Percentiles rank a stretch among this genome's conserved stretches.
Conservation (phyloP, 2,797 vertebrate species). For the Myripristis jacobus region DNA sequence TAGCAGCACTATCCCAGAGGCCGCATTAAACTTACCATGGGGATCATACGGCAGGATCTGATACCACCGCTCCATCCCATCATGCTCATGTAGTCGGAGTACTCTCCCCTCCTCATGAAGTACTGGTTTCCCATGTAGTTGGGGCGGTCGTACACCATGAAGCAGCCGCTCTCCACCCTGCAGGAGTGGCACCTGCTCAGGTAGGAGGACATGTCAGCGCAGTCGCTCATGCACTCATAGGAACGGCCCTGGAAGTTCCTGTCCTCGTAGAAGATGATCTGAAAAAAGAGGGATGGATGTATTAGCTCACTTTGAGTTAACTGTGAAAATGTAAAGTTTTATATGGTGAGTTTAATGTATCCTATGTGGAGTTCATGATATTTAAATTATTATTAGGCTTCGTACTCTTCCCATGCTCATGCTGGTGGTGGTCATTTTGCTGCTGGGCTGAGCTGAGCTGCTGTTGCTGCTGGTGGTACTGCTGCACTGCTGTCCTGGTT, state of each 20-base stretch:
- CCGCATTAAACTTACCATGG: slow-evolving; percentile 30
- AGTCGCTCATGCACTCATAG: slow-evolving; percentile 67
- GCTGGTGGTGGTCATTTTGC: slow-evolving; percentile 73
- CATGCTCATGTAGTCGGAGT: too few species aligned
- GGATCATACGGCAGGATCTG: slow-evolving; percentile 51
- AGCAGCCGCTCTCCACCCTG: too few species aligned
- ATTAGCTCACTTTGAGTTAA: neutral
- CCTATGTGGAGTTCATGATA: too few species aligned
- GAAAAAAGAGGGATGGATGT: slow-evolving; percentile 8
- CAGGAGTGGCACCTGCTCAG: too few species aligned
- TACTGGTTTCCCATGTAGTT: too few species aligned
- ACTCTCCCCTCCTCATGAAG: too few species aligned
- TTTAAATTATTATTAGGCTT: neutral
- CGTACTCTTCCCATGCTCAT: slow-evolving; percentile 79
- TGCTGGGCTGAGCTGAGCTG: slow-evolving; percentile 66
- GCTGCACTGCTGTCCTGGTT: slow-evolving; percentile 68
- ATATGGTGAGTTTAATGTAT: neutral
- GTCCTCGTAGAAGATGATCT: too few species aligned
- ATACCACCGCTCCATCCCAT: slow-evolving; percentile 44
- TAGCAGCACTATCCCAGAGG: too few species aligned
- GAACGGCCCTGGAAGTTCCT: slow-evolving; percentile 69
- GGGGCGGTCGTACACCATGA: too few species aligned
- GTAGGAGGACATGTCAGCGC: slow-evolving; percentile 60
- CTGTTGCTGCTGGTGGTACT: slow-evolving; percentile 63
- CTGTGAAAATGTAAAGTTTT: neutral